Evolutionary conservation across 2,888 invertebrate genomes (phyloP).

Genomic region (Nesidiocoris tenuis): DNA sequence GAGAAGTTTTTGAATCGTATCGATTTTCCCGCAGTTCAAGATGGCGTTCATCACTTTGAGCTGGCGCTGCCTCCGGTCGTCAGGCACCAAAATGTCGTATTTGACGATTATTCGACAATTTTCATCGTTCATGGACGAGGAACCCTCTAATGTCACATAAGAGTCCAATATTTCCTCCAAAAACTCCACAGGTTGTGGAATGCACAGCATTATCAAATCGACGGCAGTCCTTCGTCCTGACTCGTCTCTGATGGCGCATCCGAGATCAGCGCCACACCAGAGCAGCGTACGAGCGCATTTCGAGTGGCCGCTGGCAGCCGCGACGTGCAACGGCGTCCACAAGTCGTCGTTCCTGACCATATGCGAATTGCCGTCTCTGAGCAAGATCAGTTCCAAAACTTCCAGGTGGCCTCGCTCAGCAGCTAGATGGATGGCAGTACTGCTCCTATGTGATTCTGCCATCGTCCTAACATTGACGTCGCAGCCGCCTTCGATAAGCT

Average conservation of each 20-base stretch:
- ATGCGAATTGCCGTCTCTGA: constrained; percentile 55
- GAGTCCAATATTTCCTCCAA: constrained; percentile 60
- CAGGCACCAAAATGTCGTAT: constrained; percentile 55
- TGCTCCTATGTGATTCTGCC: constrained; percentile 55
- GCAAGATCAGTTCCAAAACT: constrained; percentile 50
- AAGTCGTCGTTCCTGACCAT: constrained; percentile 48
- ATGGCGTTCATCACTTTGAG: constrained; percentile 61
- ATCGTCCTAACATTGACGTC: constrained; percentile 58
- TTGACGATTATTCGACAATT: constrained; percentile 56
- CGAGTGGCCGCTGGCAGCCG: constrained; percentile 61
- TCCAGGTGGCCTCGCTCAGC: constrained; percentile 50
- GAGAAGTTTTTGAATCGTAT: constrained; percentile 58
- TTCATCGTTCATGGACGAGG: constrained; percentile 56
- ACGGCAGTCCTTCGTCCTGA: constrained; percentile 55
- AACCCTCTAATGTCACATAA: constrained; percentile 58
- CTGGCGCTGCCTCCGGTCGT: constrained; percentile 52
- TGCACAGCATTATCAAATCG: constrained; percentile 59
- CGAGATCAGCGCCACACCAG: constrained; percentile 58
- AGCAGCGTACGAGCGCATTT: constrained; percentile 59
- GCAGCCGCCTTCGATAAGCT: constrained; percentile 53
- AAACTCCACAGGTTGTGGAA: constrained; percentile 60
- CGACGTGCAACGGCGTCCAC: constrained; percentile 56
- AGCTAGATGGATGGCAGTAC: constrained; percentile 52
- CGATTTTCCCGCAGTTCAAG: constrained; percentile 59
- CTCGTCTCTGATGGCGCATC: constrained; percentile 52